These are phyloP conservation scores for Paracyclopina nana DNA, from an alignment of 1,140 invertebrate species.

Conservation along the genomic window DNA sequence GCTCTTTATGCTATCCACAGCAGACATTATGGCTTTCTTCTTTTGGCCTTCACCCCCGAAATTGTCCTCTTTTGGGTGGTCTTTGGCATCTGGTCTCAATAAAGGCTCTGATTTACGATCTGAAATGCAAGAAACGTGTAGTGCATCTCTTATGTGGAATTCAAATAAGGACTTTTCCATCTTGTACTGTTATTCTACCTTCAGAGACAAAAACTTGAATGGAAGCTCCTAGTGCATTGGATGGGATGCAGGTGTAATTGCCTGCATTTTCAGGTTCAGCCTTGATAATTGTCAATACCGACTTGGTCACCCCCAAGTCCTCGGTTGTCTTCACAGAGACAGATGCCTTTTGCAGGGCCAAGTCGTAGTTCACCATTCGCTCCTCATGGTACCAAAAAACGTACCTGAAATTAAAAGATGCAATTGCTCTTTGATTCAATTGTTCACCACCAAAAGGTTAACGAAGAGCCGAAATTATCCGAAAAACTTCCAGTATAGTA, in stretches of 20 bases:
- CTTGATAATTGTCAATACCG: neutral
- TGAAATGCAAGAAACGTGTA: neutral
- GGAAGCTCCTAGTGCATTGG: neutral
- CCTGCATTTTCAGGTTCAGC: neutral
- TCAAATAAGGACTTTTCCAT: neutral
- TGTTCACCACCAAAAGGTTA: too few relatives aligned
- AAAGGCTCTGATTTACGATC: neutral
- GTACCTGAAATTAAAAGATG: conserved; percentile 20
- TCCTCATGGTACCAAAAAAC: conserved; percentile 53
- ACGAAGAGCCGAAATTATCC: too few relatives aligned
- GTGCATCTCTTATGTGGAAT: neutral
- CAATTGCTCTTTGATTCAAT: too few relatives aligned
- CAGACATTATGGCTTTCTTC: too few relatives aligned
- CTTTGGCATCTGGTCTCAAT: neutral
- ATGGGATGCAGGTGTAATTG: neutral
- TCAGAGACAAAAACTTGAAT: neutral
- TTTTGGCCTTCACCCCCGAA: too few relatives aligned
- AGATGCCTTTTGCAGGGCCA: neutral
- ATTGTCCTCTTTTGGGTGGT: too few relatives aligned
- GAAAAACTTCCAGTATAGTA: too few relatives aligned
- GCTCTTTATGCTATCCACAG: too few relatives aligned
- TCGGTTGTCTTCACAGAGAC: neutral
- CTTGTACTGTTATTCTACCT: neutral
- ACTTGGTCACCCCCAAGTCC: neutral
- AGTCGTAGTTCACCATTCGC: conserved; percentile 78